phyloP scores from a whole-genome alignment of 2,113 vertebrate species.

The Sylvietta virens region DNA sequence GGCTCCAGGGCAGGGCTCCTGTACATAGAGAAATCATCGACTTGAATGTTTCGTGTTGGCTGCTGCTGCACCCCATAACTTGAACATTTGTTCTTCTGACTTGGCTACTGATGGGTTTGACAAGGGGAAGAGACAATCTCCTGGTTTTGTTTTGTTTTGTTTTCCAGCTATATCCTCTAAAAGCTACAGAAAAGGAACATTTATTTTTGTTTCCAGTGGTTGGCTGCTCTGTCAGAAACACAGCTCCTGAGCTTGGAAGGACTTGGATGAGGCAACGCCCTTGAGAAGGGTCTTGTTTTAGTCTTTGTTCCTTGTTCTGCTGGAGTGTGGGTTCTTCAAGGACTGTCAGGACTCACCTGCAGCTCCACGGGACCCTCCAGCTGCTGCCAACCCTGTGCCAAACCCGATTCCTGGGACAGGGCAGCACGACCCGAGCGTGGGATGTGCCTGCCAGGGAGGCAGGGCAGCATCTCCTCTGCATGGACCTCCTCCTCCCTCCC shows the following conservation, averaged over 20 bases:
- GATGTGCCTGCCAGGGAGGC: background rate
- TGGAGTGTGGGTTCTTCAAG: background rate
- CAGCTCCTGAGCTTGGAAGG: slow-evolving; percentile 72
- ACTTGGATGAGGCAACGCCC: background rate
- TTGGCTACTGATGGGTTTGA: slow-evolving; percentile 66
- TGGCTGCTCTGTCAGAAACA: slow-evolving; percentile 75
- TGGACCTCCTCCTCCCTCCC: background rate
- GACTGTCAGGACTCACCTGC: slow-evolving; percentile 1
- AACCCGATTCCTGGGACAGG: background rate
- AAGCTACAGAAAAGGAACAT: slow-evolving; percentile 31
- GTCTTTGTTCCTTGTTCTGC: background rate
- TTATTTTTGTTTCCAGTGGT: slow-evolving; percentile 59
- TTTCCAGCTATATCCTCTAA: slow-evolving; percentile 20
- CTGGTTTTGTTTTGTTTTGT: background rate
- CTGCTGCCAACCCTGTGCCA: slow-evolving; percentile 19
- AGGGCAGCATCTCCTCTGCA: background rate
- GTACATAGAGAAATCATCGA: slow-evolving; percentile 83
- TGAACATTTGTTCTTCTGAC: slow-evolving; percentile 67
- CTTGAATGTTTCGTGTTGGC: slow-evolving; percentile 85
- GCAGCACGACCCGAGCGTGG: background rate
- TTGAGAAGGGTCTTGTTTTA: background rate
- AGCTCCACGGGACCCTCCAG: slow-evolving; percentile 11
- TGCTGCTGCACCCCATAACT: slow-evolving; percentile 78
- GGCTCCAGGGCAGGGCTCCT: slow-evolving; percentile 32
- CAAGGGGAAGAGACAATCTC: slow-evolving; percentile 43